phyloP scores from a whole-genome alignment of 2,888 invertebrate species.

The Anarsia innoxiella region DNA sequence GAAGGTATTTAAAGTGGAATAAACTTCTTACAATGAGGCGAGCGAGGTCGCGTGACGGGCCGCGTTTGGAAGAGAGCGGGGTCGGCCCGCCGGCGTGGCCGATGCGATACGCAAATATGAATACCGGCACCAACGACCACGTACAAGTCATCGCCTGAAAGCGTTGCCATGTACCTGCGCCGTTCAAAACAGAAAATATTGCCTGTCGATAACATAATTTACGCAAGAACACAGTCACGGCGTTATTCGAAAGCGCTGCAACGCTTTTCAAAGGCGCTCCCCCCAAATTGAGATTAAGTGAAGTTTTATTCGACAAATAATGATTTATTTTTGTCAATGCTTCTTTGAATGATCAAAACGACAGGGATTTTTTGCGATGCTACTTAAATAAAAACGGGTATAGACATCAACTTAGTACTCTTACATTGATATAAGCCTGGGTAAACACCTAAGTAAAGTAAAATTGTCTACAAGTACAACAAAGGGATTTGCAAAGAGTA shows the following conservation, averaged over 20 bases:
- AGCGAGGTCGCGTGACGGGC: constrained; percentile 49
- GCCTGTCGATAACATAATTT: constrained; percentile 50
- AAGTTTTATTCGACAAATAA: constrained; percentile 23
- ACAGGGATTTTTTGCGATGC: too few relatives aligned
- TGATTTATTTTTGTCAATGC: constrained; percentile 27
- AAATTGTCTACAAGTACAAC: background rate
- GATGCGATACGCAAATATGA: constrained; percentile 65
- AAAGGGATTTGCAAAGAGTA: background rate
- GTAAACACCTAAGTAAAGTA: too few relatives aligned
- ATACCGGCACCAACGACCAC: constrained; percentile 36
- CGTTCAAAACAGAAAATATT: constrained; percentile 54
- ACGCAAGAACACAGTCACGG: constrained; percentile 38
- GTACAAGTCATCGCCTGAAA: constrained; percentile 64
- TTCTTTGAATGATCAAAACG: too few relatives aligned
- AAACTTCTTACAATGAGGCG: constrained; percentile 45
- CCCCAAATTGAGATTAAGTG: constrained; percentile 48
- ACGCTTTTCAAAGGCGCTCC: constrained; percentile 23
- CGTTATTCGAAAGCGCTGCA: constrained; percentile 32
- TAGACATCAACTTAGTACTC: too few relatives aligned
- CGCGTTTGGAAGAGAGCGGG: constrained; percentile 28
- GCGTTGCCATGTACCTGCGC: constrained; percentile 60
- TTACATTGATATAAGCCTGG: too few relatives aligned
- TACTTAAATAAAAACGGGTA: too few relatives aligned
- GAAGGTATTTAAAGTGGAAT: constrained; percentile 52
- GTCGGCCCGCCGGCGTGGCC: constrained; percentile 20